These are phyloP conservation scores for Pelvicachromis taeniatus DNA, from an alignment of 2,113 vertebrate species.

Conservation along the genomic window DNA sequence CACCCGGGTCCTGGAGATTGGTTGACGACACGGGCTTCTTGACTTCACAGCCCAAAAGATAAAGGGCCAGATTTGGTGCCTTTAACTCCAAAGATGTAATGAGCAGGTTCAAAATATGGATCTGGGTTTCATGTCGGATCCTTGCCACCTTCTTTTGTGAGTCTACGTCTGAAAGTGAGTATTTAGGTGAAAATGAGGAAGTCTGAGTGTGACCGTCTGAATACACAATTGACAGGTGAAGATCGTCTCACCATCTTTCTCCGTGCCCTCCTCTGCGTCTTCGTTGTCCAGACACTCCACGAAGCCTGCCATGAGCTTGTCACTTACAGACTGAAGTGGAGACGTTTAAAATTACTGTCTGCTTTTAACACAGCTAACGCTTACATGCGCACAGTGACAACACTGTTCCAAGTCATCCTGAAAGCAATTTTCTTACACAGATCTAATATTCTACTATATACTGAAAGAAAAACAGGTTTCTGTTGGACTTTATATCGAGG, in stretches of 20 bases:
- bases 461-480: background rate
- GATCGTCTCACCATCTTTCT: constrained; percentile 77
- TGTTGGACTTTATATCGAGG: background rate
- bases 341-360: background rate
- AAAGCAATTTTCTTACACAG: background rate
- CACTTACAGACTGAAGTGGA: constrained; percentile 78
- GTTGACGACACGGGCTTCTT: constrained; percentile 94
- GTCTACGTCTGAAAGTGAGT: constrained; percentile 62
- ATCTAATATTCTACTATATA: fast-evolving
- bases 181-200: background rate
- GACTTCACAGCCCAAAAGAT: constrained; percentile 91
- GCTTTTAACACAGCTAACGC: background rate
- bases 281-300: constrained; percentile 96
- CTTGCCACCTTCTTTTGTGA: constrained; percentile 76
- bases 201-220: background rate
- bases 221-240: background rate
- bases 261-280: constrained; percentile 85
- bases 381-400: background rate
- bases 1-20: constrained; percentile 94
- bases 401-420: background rate
- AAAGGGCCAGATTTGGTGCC: constrained; percentile 87
- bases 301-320: constrained; percentile 96
- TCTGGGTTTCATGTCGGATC: constrained; percentile 90
- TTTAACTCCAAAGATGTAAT: constrained; percentile 93
- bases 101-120: constrained; percentile 94